Conservation (phyloP, 2,113 vertebrate species). For the Eidolon helvum region DNA sequence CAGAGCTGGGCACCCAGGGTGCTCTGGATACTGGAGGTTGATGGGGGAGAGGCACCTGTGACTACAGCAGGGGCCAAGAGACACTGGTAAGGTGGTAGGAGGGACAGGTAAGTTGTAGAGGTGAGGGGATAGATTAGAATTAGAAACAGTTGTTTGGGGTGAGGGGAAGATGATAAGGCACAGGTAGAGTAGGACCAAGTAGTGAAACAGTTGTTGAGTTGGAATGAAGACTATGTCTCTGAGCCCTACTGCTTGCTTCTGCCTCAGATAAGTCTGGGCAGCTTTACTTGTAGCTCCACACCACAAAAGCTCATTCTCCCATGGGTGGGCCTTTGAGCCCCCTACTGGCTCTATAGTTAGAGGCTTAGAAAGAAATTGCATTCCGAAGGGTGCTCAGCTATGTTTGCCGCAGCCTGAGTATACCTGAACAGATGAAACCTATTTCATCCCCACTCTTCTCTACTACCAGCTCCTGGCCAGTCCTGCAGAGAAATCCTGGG, state of each 20-base stretch:
- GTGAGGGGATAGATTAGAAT: constrained; percentile 32
- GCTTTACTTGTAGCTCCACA: not conserved
- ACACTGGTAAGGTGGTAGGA: constrained; percentile 24
- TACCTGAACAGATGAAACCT: not conserved
- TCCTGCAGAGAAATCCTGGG: not conserved
- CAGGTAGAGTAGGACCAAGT: not conserved
- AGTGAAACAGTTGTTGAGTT: not conserved
- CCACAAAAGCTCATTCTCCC: not conserved
- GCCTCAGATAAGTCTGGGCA: not conserved
- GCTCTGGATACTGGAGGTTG: not conserved
- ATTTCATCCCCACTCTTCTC: not conserved
- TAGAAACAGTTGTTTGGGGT: not conserved
- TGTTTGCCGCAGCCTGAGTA: not conserved
- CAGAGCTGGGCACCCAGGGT: not conserved
- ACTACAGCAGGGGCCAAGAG: not conserved
- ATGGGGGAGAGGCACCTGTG: not conserved
- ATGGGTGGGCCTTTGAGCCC: not conserved
- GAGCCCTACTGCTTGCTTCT: not conserved
- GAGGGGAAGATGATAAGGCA: not conserved
- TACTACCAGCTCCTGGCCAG: not conserved
- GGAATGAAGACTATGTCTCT: constrained; percentile 46
- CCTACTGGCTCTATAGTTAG: not conserved
- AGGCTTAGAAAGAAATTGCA: not conserved
- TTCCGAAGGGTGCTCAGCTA: not conserved
- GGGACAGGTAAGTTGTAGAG: constrained; percentile 63